A percentile compares a stretch with the other conserved stretches of the same genome.
phyloP scores from a whole-genome alignment of 2,113 vertebrate species.

The Phyllostomus discolor region DNA sequence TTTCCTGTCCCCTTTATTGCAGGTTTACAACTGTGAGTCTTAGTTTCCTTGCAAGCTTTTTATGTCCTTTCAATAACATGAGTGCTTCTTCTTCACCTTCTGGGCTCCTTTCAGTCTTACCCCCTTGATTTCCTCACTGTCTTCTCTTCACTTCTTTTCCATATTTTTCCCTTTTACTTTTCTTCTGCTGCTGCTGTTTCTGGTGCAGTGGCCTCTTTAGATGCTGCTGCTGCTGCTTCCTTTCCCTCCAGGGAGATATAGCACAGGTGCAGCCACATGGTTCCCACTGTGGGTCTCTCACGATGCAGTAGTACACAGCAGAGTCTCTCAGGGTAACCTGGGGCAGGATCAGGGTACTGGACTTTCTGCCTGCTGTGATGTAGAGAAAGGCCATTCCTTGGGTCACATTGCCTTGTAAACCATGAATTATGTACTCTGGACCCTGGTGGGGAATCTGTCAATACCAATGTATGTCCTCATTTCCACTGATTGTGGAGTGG shows the following conservation, averaged over 20 bases:
- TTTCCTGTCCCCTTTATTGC: not conserved
- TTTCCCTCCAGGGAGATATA: not conserved
- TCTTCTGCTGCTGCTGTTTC: not conserved
- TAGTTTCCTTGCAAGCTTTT: too few species aligned
- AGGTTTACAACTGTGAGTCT: not conserved
- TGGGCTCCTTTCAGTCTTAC: not conserved
- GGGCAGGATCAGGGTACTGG: conserved; percentile 40
- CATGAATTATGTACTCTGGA: conserved; percentile 32
- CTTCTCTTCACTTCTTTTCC: not conserved
- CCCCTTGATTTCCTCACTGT: not conserved
- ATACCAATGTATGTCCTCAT: conserved; percentile 42
- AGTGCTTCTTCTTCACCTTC: not conserved
- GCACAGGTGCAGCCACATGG: not conserved
- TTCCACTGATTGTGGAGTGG: conserved; percentile 12
- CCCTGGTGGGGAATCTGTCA: not conserved
- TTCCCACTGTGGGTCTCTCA: not conserved
- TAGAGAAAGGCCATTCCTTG: not conserved
- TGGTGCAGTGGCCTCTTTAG: not conserved
- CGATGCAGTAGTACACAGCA: conserved; percentile 44
- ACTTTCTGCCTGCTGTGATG: not conserved
- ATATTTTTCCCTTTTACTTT: not conserved
- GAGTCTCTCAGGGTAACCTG: not conserved
- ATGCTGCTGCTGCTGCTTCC: not conserved
- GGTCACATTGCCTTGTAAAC: not conserved
- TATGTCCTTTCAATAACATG: not conserved